Base-by-base conservation (phyloP, 2,888 invertebrate species). In the Steromphala cineraria region DNA sequence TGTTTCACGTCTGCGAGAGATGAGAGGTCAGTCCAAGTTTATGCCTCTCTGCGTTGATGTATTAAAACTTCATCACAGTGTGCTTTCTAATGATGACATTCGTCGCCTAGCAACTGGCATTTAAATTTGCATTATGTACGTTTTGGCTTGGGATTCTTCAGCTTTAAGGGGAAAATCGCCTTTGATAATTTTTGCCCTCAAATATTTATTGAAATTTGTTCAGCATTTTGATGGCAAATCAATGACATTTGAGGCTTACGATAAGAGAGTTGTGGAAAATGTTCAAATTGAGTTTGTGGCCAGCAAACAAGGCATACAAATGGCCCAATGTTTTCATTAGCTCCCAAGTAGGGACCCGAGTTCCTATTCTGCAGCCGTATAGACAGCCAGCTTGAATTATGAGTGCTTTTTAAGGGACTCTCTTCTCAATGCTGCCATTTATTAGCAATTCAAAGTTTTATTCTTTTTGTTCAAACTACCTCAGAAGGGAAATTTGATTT, bases 151-250 rank as follows among this genome's bases (percentile, higher is more conserved):
- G 67, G 53, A 67, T 52, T 79, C 19, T 67, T 52, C 24, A 53
- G 67, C n/a, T 78, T 46, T 40, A 53, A 67, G 67, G 79, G 67
- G 79, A 21, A 71, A 79, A 67, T 79, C 67, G 79, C 67, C 79
- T 79, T 79, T 79, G 71, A 71, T 71, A 79, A 67, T 75, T 62
- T 75, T 75, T 75, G 21, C 52, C 40, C 75, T 75, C 46, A 53
- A 67, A 77, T 80, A 80, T 80, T 80, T 80, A 80, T 80, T 80
- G 80, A 80, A 80, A 80, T 80, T 80, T 80, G 80, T 76, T 52
- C 77, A 67, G 80, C 46, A 52, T 75, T 75, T 75, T 75, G 75
- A 75, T 75, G 75, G 75, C 75, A 75, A 75, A 75, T 75, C 75
- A 75, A 75, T 75, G 46, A 52, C 40, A 52, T 75, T 75, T 52